Conservation (phyloP, 2,113 vertebrate species). For the Rana temporaria region DNA sequence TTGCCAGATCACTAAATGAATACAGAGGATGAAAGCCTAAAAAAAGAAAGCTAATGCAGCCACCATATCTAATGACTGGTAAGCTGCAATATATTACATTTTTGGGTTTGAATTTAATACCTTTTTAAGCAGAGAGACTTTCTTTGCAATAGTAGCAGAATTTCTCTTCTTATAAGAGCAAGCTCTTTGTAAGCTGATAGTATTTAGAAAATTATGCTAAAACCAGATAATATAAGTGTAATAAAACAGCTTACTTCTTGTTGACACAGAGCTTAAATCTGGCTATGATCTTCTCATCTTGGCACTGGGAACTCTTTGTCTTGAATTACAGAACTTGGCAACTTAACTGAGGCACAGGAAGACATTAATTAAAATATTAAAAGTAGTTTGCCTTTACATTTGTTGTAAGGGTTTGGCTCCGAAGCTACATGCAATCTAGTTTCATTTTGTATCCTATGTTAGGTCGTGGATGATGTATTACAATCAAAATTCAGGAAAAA, state of each 20-base stretch:
- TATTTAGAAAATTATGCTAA: no score
- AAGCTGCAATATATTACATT: no score
- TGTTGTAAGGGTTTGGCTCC: conserved; percentile 1
- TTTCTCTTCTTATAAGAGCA: no score
- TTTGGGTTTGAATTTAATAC: no score
- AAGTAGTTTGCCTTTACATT: conserved; percentile 1
- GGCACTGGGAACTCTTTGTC: conserved; percentile 15
- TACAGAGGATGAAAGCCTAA: no score
- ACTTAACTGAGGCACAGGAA: not conserved
- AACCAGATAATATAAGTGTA: not conserved
- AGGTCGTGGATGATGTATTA: not conserved
- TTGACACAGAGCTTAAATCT: conserved; percentile 26
- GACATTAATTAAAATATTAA: conserved; percentile 39
- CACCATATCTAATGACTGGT: no score
- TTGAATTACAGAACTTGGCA: conserved; percentile 20
- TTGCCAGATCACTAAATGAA: no score
- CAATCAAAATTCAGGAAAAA: no score
- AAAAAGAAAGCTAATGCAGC: no score
- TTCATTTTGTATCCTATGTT: not conserved
- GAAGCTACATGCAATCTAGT: not conserved
- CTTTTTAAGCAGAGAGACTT: no score
- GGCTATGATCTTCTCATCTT: conserved; percentile 10
- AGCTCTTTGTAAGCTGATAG: no score
- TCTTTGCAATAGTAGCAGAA: no score
- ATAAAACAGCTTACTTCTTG: conserved; percentile 3